A percentile compares a stretch with the other conserved stretches of the same genome.
These are phyloP conservation scores for Sycophaga agraensis DNA, from an alignment of 1,140 invertebrate genomes.

Conservation along the genomic window DNA sequence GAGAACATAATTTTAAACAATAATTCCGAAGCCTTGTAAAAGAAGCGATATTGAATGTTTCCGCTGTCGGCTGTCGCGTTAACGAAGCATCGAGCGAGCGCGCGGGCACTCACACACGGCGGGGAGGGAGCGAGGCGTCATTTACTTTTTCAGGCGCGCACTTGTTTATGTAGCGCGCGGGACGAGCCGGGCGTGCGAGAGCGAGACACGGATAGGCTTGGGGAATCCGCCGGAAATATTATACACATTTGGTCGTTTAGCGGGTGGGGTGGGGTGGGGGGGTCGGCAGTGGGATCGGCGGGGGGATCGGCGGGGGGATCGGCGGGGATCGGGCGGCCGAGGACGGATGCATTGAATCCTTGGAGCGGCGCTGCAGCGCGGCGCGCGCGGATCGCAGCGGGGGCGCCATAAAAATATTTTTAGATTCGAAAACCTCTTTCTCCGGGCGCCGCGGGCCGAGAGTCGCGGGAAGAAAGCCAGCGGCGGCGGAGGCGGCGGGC, in stretches of 20 bases:
- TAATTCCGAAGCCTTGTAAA: constrained; percentile 7
- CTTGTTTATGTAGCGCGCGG: constrained; percentile 17
- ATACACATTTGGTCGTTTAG: constrained; percentile 36
- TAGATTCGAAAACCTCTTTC: constrained; percentile 39
- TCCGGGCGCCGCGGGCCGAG: constrained; percentile 8
- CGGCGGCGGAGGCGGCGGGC: neutral
- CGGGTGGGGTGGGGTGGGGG: too few relatives aligned
- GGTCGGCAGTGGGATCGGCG: too few relatives aligned
- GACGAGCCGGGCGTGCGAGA: neutral
- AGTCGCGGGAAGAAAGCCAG: too few relatives aligned
- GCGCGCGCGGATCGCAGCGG: constrained; percentile 45
- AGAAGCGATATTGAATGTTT: constrained; percentile 23
- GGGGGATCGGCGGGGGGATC: too few relatives aligned
- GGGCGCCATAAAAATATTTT: constrained; percentile 58
- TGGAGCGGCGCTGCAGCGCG: constrained; percentile 30
- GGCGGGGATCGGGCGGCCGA: constrained; percentile 29
- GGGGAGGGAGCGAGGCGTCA: constrained; percentile 7
- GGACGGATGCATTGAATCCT: constrained; percentile 41
- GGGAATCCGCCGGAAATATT: constrained; percentile 35
- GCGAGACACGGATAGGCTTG: neutral
- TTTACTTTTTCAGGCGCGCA: constrained; percentile 18
- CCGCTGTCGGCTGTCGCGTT: constrained; percentile 13
- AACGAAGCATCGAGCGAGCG: constrained; percentile 16
- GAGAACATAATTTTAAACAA: too few relatives aligned
- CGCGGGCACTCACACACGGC: neutral